Base-by-base conservation (phyloP, 2,888 invertebrate genomes). In the Pollenia griseotomentosa region DNA sequence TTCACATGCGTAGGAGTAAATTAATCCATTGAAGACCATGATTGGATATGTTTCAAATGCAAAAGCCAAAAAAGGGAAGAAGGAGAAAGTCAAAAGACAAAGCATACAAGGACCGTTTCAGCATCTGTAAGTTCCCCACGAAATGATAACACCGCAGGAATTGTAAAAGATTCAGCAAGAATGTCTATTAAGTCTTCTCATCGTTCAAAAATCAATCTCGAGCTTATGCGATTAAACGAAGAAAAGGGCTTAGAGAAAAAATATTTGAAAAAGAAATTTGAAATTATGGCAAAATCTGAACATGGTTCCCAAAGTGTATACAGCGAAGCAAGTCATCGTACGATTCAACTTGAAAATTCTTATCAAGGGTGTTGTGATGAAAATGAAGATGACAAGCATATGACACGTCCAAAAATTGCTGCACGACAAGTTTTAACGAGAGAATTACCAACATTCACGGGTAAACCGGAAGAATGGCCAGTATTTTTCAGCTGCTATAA, bases 231-330 rank as follows among this genome's bases (percentile, higher is more conserved):
- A 61, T 42, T 61, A 14, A 40, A 61, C 40, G 61, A 61, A 61
- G 42, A 63, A 42, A 63, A 42, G 16, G n/a, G 16, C n/a, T n/a
- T 40, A 63, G 63, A 44, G 42, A 14, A 44, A 11, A 63, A 63
- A 40, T 63, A 16, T n/a, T 63, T 42, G 42, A 9, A 44, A n/a
- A 63, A 10, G 12, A 59, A 59, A 59, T 59, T 33, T 33, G 59
- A 59, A 33, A 57, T 57, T 11, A 57, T 57, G 57, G 63, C 63
- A 63, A 63, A 40, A 63, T 63, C 63, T n/a, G 63, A 63, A 9
- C n/a, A 44, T 7, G n/a, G 2, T 63, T 42, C 63, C 9, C 42
- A 63, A 63, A 63, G 44, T 44, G 16, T 9, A n/a, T 63, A 44
- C 9, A 44, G 16, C 19, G 19, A 44, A 46, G 16, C 46, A 44